Evolutionary conservation across 2,888 invertebrate genomes (phyloP).

Genomic region (Scaeva pyrastri): DNA sequence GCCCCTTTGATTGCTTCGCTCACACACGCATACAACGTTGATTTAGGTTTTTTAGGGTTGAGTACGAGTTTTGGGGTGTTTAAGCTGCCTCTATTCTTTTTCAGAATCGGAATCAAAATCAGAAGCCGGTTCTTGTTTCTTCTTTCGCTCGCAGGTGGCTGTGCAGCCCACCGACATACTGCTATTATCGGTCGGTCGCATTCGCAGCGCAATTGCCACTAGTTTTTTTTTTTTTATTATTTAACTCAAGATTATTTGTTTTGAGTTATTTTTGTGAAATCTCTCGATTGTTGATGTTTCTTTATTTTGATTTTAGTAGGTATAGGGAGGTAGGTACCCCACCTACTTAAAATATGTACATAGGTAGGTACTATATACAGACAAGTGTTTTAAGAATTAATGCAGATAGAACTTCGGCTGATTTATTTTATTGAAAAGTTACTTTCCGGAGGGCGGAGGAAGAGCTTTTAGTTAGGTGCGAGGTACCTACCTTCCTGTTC

Average conservation of each 20-base stretch:
- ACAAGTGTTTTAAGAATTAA: no score
- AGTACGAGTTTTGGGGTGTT: slow-evolving; percentile 61
- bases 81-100: slow-evolving; percentile 58
- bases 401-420: no score
- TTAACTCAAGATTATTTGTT: slow-evolving; percentile 66
- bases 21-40: slow-evolving; percentile 18
- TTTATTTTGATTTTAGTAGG: slow-evolving; percentile 36
- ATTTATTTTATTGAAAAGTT: no score
- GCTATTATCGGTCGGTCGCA: slow-evolving; percentile 28
- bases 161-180: slow-evolving; percentile 53
- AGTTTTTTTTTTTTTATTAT: no score
- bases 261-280: slow-evolving; percentile 72
- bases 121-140: slow-evolving; percentile 73
- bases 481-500: not conserved
- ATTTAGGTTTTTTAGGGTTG: slow-evolving; percentile 12
- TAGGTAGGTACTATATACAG: no score
- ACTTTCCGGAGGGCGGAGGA: no score
- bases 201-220: slow-evolving; percentile 56
- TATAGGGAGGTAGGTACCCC: not conserved
- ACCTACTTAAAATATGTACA: no score
- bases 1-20: slow-evolving; percentile 71
- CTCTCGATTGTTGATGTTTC: slow-evolving; percentile 61
- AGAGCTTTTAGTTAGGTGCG: no score
- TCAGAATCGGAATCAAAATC: no score
- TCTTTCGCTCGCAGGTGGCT: slow-evolving; percentile 63